These are phyloP conservation scores for Tipula unca DNA, from an alignment of 2,888 invertebrate genomes.

Conservation along the genomic window DNA sequence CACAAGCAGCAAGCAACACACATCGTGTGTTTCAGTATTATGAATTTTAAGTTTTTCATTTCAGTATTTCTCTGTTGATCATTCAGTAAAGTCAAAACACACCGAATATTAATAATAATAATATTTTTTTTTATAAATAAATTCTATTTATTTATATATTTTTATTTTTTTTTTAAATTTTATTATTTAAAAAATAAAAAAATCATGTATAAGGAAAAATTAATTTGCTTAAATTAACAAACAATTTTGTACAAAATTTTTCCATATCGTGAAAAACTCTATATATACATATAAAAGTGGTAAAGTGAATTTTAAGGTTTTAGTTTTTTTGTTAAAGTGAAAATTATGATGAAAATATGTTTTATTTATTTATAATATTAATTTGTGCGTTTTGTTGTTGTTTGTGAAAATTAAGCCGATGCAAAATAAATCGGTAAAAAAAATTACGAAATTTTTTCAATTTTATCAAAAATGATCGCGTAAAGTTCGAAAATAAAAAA, in stretches of 20 bases:
- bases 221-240: background rate
- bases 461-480: background rate
- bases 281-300: background rate
- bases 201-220: background rate
- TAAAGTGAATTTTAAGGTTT: background rate
- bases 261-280: background rate
- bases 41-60: conserved; percentile 8
- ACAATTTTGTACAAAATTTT: background rate
- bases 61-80: conserved; percentile 14
- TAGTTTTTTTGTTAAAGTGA: background rate
- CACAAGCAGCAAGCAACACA: background rate
- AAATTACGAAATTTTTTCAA: background rate
- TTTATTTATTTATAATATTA: background rate
- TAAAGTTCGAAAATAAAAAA: background rate
- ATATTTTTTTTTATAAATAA: background rate
- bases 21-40: background rate
- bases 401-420: background rate
- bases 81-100: background rate
- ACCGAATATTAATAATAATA: background rate
- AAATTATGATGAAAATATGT: background rate
- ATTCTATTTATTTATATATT: background rate
- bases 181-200: background rate
- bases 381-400: background rate
- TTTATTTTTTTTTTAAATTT: background rate
- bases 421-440: too few relatives aligned